Percentiles rank a stretch among this genome's conserved stretches.
These are phyloP conservation scores for Drosophila biarmipes DNA, from an alignment of 1,140 invertebrate species.

Conservation along the genomic window DNA sequence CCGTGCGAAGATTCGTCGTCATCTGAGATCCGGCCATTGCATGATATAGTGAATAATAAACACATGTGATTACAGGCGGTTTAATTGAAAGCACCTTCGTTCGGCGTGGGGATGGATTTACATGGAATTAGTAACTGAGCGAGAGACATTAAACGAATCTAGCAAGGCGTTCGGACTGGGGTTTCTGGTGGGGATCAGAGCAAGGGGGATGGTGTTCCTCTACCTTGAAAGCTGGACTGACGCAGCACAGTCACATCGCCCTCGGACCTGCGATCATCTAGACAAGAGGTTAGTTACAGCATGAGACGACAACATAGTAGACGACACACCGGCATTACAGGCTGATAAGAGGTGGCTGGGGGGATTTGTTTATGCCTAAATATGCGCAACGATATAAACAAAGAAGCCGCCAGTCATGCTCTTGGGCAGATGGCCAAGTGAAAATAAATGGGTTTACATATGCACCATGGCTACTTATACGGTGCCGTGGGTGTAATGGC, in stretches of 20 bases:
- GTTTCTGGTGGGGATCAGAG: slow-evolving; percentile 1
- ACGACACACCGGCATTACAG: slow-evolving; percentile 32
- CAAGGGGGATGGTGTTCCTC: background rate
- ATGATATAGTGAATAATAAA: slow-evolving; percentile 42
- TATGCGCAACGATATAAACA: slow-evolving; percentile 64
- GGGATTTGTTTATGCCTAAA: slow-evolving; percentile 46
- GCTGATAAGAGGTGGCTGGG: slow-evolving; percentile 17
- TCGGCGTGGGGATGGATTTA: slow-evolving; percentile 11
- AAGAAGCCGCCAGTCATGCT: slow-evolving; percentile 76
- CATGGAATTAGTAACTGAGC: slow-evolving; percentile 32
- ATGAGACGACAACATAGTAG: slow-evolving; percentile 13
- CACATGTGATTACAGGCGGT: slow-evolving; percentile 47
- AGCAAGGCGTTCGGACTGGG: slow-evolving; percentile 5
- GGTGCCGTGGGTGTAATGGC: slow-evolving; percentile 43
- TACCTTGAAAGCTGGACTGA: slow-evolving; percentile 83
- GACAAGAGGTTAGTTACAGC: slow-evolving; percentile 67
- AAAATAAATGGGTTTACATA: slow-evolving; percentile 49
- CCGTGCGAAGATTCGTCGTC: slow-evolving; percentile 83
- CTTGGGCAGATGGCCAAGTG: slow-evolving; percentile 72
- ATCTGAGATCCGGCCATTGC: slow-evolving; percentile 40
- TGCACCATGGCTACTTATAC: slow-evolving; percentile 22
- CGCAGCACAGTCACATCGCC: slow-evolving; percentile 76
- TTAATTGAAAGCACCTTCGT: slow-evolving; percentile 55
- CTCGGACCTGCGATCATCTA: slow-evolving; percentile 81
- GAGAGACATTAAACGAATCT: slow-evolving; percentile 38